Percentiles rank a stretch among this genome's conserved stretches.
Conservation (phyloP, 2,797 vertebrate species). For the Chiroxiphia lanceolata region DNA sequence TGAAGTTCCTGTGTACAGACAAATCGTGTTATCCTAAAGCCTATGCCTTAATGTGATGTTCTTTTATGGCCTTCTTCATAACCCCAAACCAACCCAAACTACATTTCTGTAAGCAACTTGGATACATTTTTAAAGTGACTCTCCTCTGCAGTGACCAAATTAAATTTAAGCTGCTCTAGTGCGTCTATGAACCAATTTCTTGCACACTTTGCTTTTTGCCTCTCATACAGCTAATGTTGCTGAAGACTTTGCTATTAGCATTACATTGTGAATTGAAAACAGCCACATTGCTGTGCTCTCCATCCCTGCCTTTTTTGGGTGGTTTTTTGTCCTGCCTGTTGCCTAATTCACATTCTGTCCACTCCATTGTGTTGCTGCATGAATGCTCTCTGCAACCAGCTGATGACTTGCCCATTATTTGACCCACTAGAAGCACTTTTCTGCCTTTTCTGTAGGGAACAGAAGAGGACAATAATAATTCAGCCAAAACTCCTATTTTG, state of each 20-base stretch:
- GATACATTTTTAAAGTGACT: background rate
- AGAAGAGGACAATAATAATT: slow-evolving; percentile 13
- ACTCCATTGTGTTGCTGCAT: slow-evolving; percentile 55
- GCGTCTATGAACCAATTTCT: background rate
- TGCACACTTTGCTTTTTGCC: background rate
- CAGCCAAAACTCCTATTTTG: background rate
- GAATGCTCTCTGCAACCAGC: slow-evolving; percentile 38
- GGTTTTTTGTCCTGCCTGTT: slow-evolving; percentile 9
- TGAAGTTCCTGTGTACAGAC: background rate
- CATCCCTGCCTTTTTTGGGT: background rate
- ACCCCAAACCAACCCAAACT: background rate
- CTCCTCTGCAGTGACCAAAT: background rate
- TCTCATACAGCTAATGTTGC: background rate
- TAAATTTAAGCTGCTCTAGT: background rate
- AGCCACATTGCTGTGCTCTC: background rate
- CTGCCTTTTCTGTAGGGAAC: slow-evolving; percentile 46
- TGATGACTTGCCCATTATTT: slow-evolving; percentile 49
- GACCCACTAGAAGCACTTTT: slow-evolving; percentile 54
- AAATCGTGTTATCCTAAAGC: background rate
- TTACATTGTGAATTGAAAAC: background rate
- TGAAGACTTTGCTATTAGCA: background rate
- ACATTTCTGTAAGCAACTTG: background rate
- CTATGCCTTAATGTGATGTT: background rate
- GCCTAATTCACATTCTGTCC: slow-evolving; percentile 69
- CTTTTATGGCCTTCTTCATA: background rate